Percentiles rank a stretch among this genome's conserved stretches.
Conservation (phyloP, 2,888 invertebrate genomes). For the Xylota sylvarum region DNA sequence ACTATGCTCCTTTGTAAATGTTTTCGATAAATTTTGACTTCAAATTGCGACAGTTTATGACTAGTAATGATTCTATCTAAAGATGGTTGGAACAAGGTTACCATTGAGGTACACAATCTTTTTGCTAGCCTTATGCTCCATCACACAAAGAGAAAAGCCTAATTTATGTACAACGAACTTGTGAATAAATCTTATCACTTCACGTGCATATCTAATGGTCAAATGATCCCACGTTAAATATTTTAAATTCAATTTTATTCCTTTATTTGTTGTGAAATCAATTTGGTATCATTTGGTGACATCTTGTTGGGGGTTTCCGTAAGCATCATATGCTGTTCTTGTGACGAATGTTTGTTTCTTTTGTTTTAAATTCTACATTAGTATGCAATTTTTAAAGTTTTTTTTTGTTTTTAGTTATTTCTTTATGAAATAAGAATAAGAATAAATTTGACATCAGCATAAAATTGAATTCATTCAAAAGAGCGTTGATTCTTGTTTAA, state of each 20-base stretch:
- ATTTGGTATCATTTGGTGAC: not conserved
- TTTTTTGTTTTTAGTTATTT: not conserved
- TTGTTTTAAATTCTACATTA: not conserved
- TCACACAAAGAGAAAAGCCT: too few species aligned
- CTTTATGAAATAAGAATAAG: not conserved
- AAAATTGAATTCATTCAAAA: conserved; percentile 1
- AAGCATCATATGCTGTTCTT: not conserved
- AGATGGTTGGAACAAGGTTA: too few species aligned
- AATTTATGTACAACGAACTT: too few species aligned
- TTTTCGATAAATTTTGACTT: too few species aligned
- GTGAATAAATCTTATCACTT: not conserved
- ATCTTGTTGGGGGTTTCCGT: conserved; percentile 1
- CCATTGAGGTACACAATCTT: too few species aligned
- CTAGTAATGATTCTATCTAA: too few species aligned
- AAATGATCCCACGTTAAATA: not conserved
- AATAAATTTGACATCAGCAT: conserved; percentile 2
- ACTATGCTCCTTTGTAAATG: too few species aligned
- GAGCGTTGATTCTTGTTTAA: not conserved
- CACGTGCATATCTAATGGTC: not conserved
- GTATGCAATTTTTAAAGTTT: not conserved
- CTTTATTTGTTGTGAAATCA: not conserved
- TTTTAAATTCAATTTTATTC: not conserved
- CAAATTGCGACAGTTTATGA: too few species aligned
- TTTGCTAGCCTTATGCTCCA: too few species aligned
- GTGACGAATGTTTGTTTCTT: not conserved